phyloP scores from a whole-genome alignment of 2,888 invertebrate genomes.

The Bimastos eiseni region DNA sequence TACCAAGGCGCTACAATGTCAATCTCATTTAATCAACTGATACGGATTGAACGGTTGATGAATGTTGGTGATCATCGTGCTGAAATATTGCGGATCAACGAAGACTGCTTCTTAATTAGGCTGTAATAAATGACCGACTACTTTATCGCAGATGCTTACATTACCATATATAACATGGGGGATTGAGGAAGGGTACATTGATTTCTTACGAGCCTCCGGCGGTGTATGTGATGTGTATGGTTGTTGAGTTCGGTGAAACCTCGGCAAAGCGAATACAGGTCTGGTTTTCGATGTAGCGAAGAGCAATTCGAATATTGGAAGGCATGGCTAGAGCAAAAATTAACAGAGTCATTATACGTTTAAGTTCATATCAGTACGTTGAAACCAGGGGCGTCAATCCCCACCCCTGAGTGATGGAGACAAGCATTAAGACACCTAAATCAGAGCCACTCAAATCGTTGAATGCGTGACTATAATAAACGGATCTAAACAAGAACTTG shows the following conservation, averaged over 20 bases:
- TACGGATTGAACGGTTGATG: not conserved
- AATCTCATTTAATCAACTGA: not conserved
- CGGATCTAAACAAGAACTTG: not conserved
- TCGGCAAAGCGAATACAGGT: slow-evolving; percentile 21
- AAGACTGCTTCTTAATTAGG: not conserved
- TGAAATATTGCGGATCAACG: not conserved
- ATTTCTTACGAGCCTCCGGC: not conserved
- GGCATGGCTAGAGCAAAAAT: not conserved
- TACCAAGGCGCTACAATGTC: no score
- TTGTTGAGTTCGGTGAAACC: not conserved
- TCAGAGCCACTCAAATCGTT: no score
- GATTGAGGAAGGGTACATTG: not conserved
- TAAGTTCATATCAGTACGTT: no score
- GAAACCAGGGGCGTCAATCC: no score
- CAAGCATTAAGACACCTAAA: no score
- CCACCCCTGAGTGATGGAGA: no score
- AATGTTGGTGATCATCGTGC: not conserved
- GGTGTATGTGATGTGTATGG: not conserved
- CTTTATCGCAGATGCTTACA: not conserved
- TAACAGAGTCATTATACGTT: not conserved
- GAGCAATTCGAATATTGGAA: not conserved
- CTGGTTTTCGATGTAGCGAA: slow-evolving; percentile 18
- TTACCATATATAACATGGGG: not conserved
- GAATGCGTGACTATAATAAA: not conserved
- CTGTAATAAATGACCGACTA: not conserved